Evolutionary conservation across 2,888 invertebrate genomes (phyloP).

Genomic region (Nemotelus nigrinus): DNA sequence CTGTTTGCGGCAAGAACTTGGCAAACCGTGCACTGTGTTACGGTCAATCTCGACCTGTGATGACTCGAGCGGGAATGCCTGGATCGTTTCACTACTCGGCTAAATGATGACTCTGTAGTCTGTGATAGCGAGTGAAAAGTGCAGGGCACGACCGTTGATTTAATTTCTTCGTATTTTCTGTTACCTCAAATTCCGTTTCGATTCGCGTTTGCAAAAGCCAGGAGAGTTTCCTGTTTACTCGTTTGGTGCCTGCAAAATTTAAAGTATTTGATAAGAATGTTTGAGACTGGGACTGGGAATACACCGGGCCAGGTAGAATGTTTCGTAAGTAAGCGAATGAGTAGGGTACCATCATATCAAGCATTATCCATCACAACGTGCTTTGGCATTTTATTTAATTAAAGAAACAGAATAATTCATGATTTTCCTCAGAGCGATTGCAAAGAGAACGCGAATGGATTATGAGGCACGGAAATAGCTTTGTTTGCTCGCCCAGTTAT

Average conservation of each 20-base stretch:
- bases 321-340: not conserved
- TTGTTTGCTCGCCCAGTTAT: not conserved
- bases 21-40: not conserved
- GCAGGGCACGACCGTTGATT: not conserved
- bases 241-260: constrained; percentile 23
- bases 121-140: constrained; percentile 17
- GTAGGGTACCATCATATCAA: constrained; percentile 29
- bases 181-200: constrained; percentile 1
- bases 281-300: not conserved
- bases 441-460: constrained; percentile 21
- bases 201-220: constrained; percentile 3
- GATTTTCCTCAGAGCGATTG: constrained; percentile 32
- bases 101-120: not conserved
- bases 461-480: not conserved
- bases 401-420: constrained; percentile 39
- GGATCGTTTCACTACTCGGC: not conserved
- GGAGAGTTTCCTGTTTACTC: constrained; percentile 22
- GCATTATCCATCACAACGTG: constrained; percentile 1
- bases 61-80: too few species aligned
- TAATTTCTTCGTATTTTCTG: not conserved
- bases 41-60: not conserved
- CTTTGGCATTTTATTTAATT: constrained; percentile 38
- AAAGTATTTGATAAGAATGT: constrained; percentile 37
- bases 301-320: not conserved
- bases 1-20: constrained; percentile 25